phyloP scores from a whole-genome alignment of 2,113 vertebrate genomes.

The Corythornis vintsioides region DNA sequence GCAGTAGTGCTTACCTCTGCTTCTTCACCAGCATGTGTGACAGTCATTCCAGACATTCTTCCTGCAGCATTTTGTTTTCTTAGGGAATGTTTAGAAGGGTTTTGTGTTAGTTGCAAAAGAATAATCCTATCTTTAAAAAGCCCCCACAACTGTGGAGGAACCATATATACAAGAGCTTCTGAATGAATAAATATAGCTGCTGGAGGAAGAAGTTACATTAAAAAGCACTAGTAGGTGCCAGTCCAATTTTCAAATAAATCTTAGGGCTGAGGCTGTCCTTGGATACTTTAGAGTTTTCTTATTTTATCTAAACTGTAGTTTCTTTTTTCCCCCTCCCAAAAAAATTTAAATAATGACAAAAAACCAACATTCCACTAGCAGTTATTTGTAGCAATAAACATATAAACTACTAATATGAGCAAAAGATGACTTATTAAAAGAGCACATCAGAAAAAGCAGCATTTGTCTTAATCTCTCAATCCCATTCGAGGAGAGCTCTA shows the following conservation, averaged over 20 bases:
- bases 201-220: not conserved
- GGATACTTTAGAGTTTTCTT: not conserved
- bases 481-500: too few relatives aligned
- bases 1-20: not conserved
- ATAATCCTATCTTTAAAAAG: not conserved
- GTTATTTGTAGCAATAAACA: not conserved
- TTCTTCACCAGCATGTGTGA: not conserved
- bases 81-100: not conserved
- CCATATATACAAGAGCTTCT: not conserved
- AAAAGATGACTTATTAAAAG: slow-evolving; percentile 23
- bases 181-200: slow-evolving; percentile 12
- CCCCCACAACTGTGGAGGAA: not conserved
- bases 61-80: slow-evolving; percentile 37
- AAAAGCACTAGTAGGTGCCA: not conserved
- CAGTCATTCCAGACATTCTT: slow-evolving; percentile 56
- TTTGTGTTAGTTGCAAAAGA: not conserved
- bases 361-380: not conserved
- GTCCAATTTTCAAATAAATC: not conserved
- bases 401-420: not conserved
- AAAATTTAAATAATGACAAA: not conserved
- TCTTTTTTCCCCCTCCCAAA: not conserved
- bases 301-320: not conserved
- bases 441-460: not conserved
- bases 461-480: not conserved
- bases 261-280: not conserved